Evolutionary conservation across 1,140 invertebrate species (phyloP).

Genomic region (Nasonia longicornis): DNA sequence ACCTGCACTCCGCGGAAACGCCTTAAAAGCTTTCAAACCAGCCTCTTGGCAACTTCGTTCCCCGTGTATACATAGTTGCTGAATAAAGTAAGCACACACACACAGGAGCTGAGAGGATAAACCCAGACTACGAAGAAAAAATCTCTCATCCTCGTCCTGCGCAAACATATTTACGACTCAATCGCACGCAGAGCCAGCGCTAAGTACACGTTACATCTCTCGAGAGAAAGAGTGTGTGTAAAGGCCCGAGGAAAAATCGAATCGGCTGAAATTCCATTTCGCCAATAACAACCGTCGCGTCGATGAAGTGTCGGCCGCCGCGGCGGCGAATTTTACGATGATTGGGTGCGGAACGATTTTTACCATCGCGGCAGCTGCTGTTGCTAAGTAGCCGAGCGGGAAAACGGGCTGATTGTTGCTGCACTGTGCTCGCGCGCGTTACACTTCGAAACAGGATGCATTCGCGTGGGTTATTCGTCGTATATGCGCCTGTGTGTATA

Average conservation of each 20-base stretch:
- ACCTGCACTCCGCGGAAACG: neutral
- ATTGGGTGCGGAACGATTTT: slow-evolving; percentile 33
- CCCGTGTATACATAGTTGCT: neutral
- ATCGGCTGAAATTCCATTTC: slow-evolving; percentile 16
- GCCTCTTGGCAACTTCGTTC: neutral
- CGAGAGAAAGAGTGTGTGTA: neutral
- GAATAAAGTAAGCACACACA: neutral
- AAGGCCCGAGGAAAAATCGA: slow-evolving; percentile 10
- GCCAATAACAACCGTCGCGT: slow-evolving; percentile 10
- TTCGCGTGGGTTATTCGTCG: neutral
- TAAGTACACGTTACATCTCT: neutral
- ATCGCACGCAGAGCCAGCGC: neutral
- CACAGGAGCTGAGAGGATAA: neutral
- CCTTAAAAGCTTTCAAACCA: slow-evolving; percentile 14
- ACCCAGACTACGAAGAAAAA: neutral
- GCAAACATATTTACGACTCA: slow-evolving; percentile 22
- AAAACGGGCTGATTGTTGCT: slow-evolving; percentile 7
- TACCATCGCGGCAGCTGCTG: neutral
- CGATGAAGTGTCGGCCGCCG: slow-evolving; percentile 26
- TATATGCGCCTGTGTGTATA: neutral
- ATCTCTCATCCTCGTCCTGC: neutral
- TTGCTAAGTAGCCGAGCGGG: neutral
- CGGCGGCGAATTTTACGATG: slow-evolving; percentile 28
- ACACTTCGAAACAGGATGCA: neutral
- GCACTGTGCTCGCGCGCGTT: neutral